Evolutionary conservation across 2,113 vertebrate species (phyloP).

Genomic region (Clupea harengus): DNA sequence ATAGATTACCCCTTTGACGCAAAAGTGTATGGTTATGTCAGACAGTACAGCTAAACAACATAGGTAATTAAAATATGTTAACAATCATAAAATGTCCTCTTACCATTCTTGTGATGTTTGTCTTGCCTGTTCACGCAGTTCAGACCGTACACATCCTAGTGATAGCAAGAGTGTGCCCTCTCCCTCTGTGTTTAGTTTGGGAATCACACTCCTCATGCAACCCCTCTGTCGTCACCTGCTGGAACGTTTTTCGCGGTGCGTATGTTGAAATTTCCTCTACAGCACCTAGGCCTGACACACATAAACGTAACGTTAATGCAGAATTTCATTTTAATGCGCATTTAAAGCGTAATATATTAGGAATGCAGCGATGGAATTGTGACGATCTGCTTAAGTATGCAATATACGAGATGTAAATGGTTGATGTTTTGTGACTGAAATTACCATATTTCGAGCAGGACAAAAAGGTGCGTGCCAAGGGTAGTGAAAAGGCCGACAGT

Average conservation of each 20-base stretch:
- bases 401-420: too few species aligned
- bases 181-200: conserved; percentile 5
- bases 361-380: too few species aligned
- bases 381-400: too few species aligned
- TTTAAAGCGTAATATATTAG: too few species aligned
- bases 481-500: too few species aligned
- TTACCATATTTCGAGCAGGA: too few species aligned
- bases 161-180: neutral
- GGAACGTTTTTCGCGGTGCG: neutral
- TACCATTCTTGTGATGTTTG: neutral
- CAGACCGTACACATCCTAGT: neutral
- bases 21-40: neutral
- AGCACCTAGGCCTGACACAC: neutral
- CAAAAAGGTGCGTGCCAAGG: too few species aligned
- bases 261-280: neutral
- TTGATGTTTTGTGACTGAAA: too few species aligned
- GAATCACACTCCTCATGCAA: neutral
- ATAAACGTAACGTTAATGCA: neutral
- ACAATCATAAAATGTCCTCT: neutral
- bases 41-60: neutral
- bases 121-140: neutral
- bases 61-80: neutral
- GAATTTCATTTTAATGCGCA: neutral
- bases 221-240: conserved; percentile 10
- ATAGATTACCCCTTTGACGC: neutral